Base-by-base conservation (phyloP, 1,140 invertebrate genomes). In the Chironomus striatipennis region DNA sequence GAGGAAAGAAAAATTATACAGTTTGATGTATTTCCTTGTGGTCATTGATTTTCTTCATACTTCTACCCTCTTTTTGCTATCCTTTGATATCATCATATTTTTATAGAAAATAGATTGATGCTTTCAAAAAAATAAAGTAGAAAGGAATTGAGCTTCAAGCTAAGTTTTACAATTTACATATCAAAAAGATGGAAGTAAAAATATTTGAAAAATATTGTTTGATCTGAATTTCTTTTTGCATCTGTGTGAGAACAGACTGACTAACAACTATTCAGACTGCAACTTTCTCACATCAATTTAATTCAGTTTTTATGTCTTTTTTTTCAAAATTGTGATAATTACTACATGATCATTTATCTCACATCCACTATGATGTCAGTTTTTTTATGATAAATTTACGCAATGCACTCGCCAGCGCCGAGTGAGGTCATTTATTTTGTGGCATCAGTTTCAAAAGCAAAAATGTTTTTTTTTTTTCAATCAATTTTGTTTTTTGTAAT, bases 221-320 rank as follows among this genome's bases (percentile, higher is more conserved):
- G 47, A 57, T 57, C 12, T 57, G 15, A 57, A 57, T n/a, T 15
- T 12, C 15, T 47, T 47, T 57, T n/a, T 57, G 12, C 15, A 57
- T 57, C 12, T n/a, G 12, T 15, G 15, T 47, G 43, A 43, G 5
- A 15, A 57, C 5, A n/a, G 12, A n/a, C n/a, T 57, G 47, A 15
- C 12, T 57, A 57, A 57, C 12, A 57, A 57, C 12, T 47, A 57
- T n/a, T 57, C 8, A 47, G 15, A 47, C 43, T 47, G n/a, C 12
- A 57, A 57, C 47, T 57, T 57, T 57, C 47, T 57, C 47, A 57
- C 47, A 57, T 57, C 47, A 57, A 57, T 57, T 57, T 57, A 57
- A 34, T 34, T 34, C 24, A 34, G 24, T 34, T 34, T 34, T 34
- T 34, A 34, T 34, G 24, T 34, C 24, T 34, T 57, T 57, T 12